Evolutionary conservation across 1,140 invertebrate genomes (phyloP).

Genomic region (Propsilocerus akamusi): DNA sequence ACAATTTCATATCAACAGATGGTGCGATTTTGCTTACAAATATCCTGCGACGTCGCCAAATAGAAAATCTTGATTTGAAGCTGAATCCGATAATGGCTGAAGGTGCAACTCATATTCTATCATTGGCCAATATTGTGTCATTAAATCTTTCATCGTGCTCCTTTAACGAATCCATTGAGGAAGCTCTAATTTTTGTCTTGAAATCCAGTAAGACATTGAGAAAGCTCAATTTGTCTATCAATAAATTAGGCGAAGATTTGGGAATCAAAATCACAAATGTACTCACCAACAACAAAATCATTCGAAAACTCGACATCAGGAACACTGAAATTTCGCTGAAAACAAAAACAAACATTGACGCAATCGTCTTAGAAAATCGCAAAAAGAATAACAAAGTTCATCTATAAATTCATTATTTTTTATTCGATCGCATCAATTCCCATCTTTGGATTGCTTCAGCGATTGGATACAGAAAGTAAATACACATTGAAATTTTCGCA

Average conservation of each 20-base stretch:
- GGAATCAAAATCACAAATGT: slow-evolving; percentile 16
- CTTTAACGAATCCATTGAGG: slow-evolving; percentile 15
- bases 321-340: slow-evolving; percentile 15
- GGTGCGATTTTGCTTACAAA: slow-evolving; percentile 18
- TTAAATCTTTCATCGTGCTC: slow-evolving; percentile 17
- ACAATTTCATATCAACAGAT: slow-evolving; percentile 24
- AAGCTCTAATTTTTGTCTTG: slow-evolving; percentile 18
- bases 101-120: slow-evolving; percentile 19
- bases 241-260: slow-evolving; percentile 17
- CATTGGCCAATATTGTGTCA: slow-evolving; percentile 12
- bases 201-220: slow-evolving; percentile 14
- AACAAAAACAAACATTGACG: slow-evolving; percentile 14
- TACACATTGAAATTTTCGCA: slow-evolving; percentile 5
- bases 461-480: neutral
- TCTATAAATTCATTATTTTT: neutral
- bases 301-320: slow-evolving; percentile 16
- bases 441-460: neutral
- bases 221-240: slow-evolving; percentile 19
- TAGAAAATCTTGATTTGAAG: slow-evolving; percentile 15
- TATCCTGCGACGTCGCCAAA: slow-evolving; percentile 12
- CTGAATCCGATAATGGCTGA: slow-evolving; percentile 22
- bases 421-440: neutral
- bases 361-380: slow-evolving; percentile 1
- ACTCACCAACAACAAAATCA: slow-evolving; percentile 15
- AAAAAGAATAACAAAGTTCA: neutral